Evolutionary conservation across 2,888 invertebrate genomes (phyloP).

Genomic region (Phorcus lineatus): DNA sequence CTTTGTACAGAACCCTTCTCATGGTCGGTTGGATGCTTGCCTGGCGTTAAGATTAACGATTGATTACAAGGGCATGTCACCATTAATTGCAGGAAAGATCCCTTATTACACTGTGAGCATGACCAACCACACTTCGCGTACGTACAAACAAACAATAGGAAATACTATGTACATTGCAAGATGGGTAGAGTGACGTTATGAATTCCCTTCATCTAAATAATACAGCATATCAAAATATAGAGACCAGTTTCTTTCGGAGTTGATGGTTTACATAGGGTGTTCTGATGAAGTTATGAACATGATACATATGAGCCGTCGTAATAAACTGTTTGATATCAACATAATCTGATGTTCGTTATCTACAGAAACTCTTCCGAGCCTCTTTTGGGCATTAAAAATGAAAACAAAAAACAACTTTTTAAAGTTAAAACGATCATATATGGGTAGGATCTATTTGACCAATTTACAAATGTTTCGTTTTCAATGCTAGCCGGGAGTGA

Average conservation of each 20-base stretch:
- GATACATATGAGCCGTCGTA: no score
- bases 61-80: neutral
- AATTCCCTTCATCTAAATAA: constrained; percentile 16
- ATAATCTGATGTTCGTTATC: no score
- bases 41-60: neutral
- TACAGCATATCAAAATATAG: constrained; percentile 32
- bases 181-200: neutral
- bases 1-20: constrained; percentile 12
- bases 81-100: neutral
- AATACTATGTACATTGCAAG: constrained; percentile 25
- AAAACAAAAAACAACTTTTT: no score
- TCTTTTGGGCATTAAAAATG: no score
- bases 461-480: no score
- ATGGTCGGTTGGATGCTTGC: neutral
- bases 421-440: no score
- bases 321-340: no score
- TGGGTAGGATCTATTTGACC: no score
- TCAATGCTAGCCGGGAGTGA: no score
- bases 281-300: constrained; percentile 6
- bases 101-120: neutral
- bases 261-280: constrained; percentile 1
- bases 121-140: neutral
- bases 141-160: constrained; percentile 17
- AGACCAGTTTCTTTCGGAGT: neutral
- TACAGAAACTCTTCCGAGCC: no score